Base-by-base conservation (phyloP, 2,888 invertebrate genomes). In the Theretra japonica region DNA sequence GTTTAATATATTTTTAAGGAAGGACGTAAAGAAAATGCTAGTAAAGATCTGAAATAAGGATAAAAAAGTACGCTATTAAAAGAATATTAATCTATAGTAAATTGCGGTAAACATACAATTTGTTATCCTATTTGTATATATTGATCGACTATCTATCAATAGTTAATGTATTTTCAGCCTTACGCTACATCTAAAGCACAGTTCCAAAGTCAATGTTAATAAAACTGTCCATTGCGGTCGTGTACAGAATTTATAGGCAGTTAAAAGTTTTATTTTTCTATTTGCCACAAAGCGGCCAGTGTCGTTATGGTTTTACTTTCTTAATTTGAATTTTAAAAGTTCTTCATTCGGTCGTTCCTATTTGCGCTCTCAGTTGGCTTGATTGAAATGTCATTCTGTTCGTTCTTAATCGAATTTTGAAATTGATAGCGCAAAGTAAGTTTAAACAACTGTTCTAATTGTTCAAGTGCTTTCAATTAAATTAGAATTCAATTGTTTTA, bases 201-300 rank as follows among this genome's bases (percentile, higher is more conserved):
- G n/a, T n/a, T n/a, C n/a, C n/a, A n/a, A 65, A 23, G 56, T 23
- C 30, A 65, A 71, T 71, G 17, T 33, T 33, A 50, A 65, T 23
- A 65, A 65, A 65, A 65, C 53, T 65, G 70, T 71, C 65, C 60
- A 70, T 68, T 59, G 65, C 53, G 21, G 33, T 62, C 28, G 65
- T 15, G 30, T 53, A 33, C 65, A 57, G 56, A 65, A 65, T 71
- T 65, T 65, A 73, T 70, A 68, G 53, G 65, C 70, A 70, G 65
- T 70, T 57, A 70, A 25, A 65, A 58, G 7, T 68, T 76, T 68
- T 28, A 69, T 70, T 72, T 65, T 68, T 17, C 15, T 73, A 68
- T 70, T 72, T 73, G 53, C 71, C 68, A 58, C 60, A 59, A 25
- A 69, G 30, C 53, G 59, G 53, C 41, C 57, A 58, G 58, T 25